phyloP scores from a whole-genome alignment of 2,797 vertebrate genomes.

The Pipistrellus pipistrellus region DNA sequence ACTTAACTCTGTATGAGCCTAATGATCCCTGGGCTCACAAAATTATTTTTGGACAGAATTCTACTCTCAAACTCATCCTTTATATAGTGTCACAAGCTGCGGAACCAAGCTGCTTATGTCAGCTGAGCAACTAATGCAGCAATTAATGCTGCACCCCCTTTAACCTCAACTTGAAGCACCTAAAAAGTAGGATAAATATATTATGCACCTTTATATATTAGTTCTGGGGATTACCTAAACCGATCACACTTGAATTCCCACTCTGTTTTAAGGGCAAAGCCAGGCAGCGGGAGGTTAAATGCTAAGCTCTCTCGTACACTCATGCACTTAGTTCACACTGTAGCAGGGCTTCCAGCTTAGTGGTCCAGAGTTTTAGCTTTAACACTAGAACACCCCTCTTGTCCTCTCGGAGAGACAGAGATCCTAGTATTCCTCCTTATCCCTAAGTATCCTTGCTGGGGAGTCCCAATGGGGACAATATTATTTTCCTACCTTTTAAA shows the following conservation, averaged over 20 bases:
- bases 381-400: background rate
- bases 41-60: conserved; percentile 48
- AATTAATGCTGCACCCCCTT: background rate
- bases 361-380: conserved; percentile 31
- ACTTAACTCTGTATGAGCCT: conserved; percentile 22
- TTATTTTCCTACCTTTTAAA: conserved; percentile 38
- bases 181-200: conserved; percentile 33
- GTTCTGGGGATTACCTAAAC: conserved; percentile 50
- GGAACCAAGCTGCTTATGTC: background rate
- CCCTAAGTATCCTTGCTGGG: background rate
- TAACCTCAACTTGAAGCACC: conserved; percentile 66
- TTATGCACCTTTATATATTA: conserved; percentile 50
- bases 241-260: conserved; percentile 23
- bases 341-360: background rate
- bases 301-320: conserved; percentile 6
- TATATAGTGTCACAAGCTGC: conserved; percentile 18
- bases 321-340: conserved; percentile 11
- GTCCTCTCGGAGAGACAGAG: background rate
- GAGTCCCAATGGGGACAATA: conserved; percentile 28
- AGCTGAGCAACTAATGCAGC: background rate
- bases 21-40: conserved; percentile 33
- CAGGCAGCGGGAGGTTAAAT: conserved; percentile 42
- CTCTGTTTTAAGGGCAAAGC: conserved; percentile 47
- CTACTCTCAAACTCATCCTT: conserved; percentile 43
- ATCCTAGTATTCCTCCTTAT: background rate